Percentiles rank a stretch among this genome's conserved stretches.
Conservation (phyloP, 2,888 invertebrate species). For the Dinocampus coccinellae region DNA sequence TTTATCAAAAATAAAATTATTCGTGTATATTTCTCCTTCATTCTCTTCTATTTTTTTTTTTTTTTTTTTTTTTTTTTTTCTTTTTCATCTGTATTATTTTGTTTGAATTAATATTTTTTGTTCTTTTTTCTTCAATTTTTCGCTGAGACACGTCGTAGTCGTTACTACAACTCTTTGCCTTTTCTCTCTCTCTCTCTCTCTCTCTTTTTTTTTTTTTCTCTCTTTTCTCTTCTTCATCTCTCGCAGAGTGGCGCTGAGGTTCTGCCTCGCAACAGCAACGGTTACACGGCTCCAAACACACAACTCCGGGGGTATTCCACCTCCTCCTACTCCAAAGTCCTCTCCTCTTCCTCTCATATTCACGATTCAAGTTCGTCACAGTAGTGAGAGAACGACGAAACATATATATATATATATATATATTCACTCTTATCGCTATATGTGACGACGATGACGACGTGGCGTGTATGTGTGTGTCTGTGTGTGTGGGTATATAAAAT, state of each 20-base stretch:
- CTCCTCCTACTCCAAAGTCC: neutral
- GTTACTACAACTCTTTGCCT: conserved; percentile 27
- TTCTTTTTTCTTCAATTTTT: conserved; percentile 27
- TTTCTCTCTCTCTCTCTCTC: conserved; percentile 40
- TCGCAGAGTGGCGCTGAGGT: conserved; percentile 44
- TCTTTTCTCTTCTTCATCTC: conserved; percentile 31
- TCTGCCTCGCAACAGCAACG: conserved; percentile 54
- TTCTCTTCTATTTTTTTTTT: conserved; percentile 28
- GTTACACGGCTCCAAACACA: conserved; percentile 40
- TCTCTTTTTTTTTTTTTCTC: conserved; percentile 37
- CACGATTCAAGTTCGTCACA: neutral
- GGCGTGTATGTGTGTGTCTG: no score
- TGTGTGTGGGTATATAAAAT: neutral
- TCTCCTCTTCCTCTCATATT: conserved; percentile 7
- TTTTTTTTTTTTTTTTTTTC: conserved; percentile 36
- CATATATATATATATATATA: neutral
- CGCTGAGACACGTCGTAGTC: conserved; percentile 43
- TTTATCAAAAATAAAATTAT: no score
- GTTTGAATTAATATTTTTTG: conserved; percentile 30
- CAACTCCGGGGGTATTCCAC: neutral
- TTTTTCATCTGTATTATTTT: conserved; percentile 31
- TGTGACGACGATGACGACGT: conserved; percentile 2
- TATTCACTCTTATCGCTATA: neutral
- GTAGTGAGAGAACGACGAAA: neutral
- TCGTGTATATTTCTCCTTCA: conserved; percentile 26